A percentile compares a stretch with the other conserved stretches of the same genome.
Evolutionary conservation across 1,140 invertebrate genomes (phyloP).

Genomic region (Aphis craccivora): DNA sequence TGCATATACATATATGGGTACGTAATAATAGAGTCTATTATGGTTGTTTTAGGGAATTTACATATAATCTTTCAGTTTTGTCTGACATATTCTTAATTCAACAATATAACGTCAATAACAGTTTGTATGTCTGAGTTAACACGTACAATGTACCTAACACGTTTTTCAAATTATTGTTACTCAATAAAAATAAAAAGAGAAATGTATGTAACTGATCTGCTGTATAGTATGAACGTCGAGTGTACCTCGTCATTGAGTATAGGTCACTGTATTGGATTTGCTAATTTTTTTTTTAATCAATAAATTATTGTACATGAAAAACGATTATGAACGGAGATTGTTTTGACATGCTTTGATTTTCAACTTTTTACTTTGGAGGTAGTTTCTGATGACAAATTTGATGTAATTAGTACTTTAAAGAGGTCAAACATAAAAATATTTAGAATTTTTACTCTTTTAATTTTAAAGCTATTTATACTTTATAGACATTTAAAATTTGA

Average conservation of each 20-base stretch:
- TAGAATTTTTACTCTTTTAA: too few relatives aligned
- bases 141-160: too few relatives aligned
- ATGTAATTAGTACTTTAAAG: too few relatives aligned
- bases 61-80: neutral
- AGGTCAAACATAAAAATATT: too few relatives aligned
- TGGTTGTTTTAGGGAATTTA: neutral
- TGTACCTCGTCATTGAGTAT: neutral
- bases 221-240: neutral
- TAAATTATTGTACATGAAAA: neutral
- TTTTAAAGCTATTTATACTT: too few relatives aligned
- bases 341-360: neutral
- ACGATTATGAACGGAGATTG: neutral
- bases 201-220: neutral
- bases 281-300: neutral
- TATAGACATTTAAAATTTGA: too few relatives aligned
- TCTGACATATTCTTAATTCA: neutral
- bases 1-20: neutral
- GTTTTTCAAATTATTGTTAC: neutral
- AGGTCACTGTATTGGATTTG: too few relatives aligned
- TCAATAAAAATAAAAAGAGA: neutral
- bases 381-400: too few relatives aligned
- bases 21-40: neutral
- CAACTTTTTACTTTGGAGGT: too few relatives aligned
- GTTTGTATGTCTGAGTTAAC: neutral
- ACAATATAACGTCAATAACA: neutral